Evolutionary conservation across 2,888 invertebrate species (phyloP).

Genomic region (Acanthosepion lycidas): DNA sequence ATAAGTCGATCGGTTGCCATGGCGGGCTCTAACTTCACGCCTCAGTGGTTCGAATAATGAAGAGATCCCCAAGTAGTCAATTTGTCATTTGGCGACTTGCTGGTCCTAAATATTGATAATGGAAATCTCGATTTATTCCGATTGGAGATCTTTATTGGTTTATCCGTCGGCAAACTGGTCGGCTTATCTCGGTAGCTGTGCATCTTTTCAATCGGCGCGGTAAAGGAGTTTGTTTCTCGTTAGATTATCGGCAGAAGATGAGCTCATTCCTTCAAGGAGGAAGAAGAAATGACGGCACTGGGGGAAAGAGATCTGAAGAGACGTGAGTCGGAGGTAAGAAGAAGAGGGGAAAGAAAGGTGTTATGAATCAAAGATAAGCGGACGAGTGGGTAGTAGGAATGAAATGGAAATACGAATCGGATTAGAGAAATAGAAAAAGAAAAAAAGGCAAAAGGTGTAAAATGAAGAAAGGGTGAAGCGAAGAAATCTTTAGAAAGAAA

Average conservation of each 20-base stretch:
- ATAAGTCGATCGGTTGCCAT: slow-evolving; percentile 17
- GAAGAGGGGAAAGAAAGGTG: too few relatives aligned
- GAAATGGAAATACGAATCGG: too few relatives aligned
- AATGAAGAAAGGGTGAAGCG: too few relatives aligned
- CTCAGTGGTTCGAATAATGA: background rate
- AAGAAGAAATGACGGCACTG: background rate
- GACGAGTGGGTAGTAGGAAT: too few relatives aligned
- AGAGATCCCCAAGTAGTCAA: slow-evolving; percentile 16
- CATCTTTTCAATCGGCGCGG: background rate
- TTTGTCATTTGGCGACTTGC: slow-evolving; percentile 1
- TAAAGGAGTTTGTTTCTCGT: background rate
- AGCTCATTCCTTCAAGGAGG: background rate
- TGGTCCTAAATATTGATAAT: background rate
- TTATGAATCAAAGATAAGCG: too few relatives aligned
- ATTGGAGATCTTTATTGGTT: slow-evolving; percentile 1
- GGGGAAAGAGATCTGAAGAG: too few relatives aligned
- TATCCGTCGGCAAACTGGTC: background rate
- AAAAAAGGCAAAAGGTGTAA: too few relatives aligned
- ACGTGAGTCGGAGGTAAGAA: too few relatives aligned
- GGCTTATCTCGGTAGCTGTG: background rate
- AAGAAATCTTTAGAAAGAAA: too few relatives aligned
- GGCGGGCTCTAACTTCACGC: background rate
- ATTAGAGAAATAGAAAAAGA: too few relatives aligned
- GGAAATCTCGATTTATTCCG: slow-evolving; percentile 33
- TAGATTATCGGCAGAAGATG: background rate